Evolutionary conservation across 2,888 invertebrate genomes (phyloP).

Genomic region (Tetragonisca angustula): DNA sequence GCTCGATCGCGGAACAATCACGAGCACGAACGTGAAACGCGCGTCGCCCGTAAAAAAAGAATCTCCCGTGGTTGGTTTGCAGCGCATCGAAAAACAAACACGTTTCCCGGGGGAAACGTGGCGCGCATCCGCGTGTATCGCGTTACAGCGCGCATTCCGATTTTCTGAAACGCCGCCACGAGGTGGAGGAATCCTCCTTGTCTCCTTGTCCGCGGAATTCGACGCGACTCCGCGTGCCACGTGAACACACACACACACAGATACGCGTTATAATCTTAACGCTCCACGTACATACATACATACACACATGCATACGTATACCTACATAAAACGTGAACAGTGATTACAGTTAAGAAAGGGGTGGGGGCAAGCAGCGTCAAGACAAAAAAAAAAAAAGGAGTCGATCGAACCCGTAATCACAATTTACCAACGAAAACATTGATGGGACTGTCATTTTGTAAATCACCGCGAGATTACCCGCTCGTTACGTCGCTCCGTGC

Average conservation of each 20-base stretch:
- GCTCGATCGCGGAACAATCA: neutral
- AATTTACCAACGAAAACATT: slow-evolving; percentile 71
- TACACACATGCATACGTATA: neutral
- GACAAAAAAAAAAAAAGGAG: slow-evolving; percentile 8
- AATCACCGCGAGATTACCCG: slow-evolving; percentile 68
- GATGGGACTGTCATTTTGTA: slow-evolving; percentile 71
- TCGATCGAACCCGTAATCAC: slow-evolving; percentile 69
- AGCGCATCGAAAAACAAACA: slow-evolving; percentile 25
- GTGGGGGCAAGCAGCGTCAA: neutral
- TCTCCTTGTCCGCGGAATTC: slow-evolving; percentile 26
- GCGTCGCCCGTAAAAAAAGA: slow-evolving; percentile 1
- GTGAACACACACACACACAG: neutral
- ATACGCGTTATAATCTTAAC: neutral
- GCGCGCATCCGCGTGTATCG: slow-evolving; percentile 34
- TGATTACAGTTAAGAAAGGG: slow-evolving; percentile 48
- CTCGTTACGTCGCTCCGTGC: slow-evolving; percentile 65
- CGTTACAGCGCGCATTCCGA: slow-evolving; percentile 43
- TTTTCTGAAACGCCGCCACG: slow-evolving; percentile 45
- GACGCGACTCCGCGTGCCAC: slow-evolving; percentile 13
- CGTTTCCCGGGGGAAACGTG: slow-evolving; percentile 30
- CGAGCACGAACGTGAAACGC: neutral
- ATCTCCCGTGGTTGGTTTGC: slow-evolving; percentile 10
- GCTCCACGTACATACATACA: neutral
- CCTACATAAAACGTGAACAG: slow-evolving; percentile 23
- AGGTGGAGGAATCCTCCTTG: slow-evolving; percentile 10